Percentiles rank a stretch among this genome's conserved stretches.
Conservation (phyloP, 2,888 invertebrate genomes). For the Tipula confusa region DNA sequence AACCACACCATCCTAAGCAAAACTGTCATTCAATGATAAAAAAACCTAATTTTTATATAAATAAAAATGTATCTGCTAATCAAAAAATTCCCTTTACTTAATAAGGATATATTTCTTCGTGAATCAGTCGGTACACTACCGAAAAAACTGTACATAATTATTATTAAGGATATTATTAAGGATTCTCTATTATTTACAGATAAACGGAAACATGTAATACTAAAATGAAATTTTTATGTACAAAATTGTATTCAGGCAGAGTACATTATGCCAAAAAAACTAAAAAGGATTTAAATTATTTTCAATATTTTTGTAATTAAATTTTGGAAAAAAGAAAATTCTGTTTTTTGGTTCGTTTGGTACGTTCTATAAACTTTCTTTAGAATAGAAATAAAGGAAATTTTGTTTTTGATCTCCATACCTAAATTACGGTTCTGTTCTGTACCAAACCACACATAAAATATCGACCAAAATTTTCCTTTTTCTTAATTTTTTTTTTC, state of each 20-base stretch:
- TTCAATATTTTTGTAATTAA: slow-evolving; percentile 7
- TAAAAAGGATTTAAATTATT: slow-evolving; percentile 16
- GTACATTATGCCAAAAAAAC: no score
- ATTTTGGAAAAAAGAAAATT: no score
- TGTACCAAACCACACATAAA: no score
- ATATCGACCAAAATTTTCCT: neutral
- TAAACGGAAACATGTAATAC: neutral
- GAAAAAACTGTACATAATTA: neutral
- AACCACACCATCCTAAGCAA: no score
- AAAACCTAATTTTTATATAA: no score
- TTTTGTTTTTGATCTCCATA: neutral
- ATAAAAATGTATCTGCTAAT: neutral
- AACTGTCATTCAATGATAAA: no score
- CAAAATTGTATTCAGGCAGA: neutral
- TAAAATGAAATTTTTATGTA: neutral
- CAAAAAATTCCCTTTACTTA: neutral
- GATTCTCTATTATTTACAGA: neutral
- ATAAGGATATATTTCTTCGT: neutral
- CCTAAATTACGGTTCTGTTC: no score
- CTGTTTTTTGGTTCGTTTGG: neutral
- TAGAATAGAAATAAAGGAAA: neutral
- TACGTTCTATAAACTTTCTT: neutral
- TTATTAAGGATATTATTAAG: neutral
- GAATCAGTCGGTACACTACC: neutral
- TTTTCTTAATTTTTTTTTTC: neutral